Base-by-base conservation (phyloP, 92 coral and sea anemone genomes). In the Pocillopora grandis region DNA sequence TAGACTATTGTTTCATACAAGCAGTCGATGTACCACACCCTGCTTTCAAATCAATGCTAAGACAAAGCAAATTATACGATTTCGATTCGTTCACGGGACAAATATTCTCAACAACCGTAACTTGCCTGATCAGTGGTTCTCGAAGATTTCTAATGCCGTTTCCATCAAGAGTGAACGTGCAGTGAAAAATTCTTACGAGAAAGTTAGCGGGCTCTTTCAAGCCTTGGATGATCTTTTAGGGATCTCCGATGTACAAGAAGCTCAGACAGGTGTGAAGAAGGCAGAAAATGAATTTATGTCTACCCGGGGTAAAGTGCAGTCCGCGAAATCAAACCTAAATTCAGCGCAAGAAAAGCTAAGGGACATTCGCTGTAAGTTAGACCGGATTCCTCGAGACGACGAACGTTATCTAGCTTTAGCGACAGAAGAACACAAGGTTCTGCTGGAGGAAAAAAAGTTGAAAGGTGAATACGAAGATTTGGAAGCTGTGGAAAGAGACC, bases 301-400 rank as follows among this genome's bases (percentile, higher is more conserved):
- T 67, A 90, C 91, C 56, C 83, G 99, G 61, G 79, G 92, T 14
- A 68, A 60, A 9, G 99, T 97, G 5, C 93, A 92, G 35, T 90
- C 86, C 42, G 84, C 90, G 1, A 93, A 93, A 76, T 88, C 80
- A 23, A 89, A 82, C 5, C 85, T 97, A 16, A 88, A 88, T 55
- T 77, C 80, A 21, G 78, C 92, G 9, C 99, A 95, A 66, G 83
- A 74, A 60, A 92, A 88, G 52, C 87, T 97, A 15, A 87, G 87
- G 17, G 99, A 97, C 31, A 84, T 97, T 20, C 95, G 99, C 11
- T 88, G 84, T 58, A 91, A 92, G 66, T 86, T 97, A 11, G 99
- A 97, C 70, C 95, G 99, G 35, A 88, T 92, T 4, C 95, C 99
- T 9, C 90, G 99, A 12, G 98, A 97, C 57, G 99, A 97, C 60